Base-by-base conservation (phyloP, 2,888 invertebrate genomes). In the Drosophila formosana region DNA sequence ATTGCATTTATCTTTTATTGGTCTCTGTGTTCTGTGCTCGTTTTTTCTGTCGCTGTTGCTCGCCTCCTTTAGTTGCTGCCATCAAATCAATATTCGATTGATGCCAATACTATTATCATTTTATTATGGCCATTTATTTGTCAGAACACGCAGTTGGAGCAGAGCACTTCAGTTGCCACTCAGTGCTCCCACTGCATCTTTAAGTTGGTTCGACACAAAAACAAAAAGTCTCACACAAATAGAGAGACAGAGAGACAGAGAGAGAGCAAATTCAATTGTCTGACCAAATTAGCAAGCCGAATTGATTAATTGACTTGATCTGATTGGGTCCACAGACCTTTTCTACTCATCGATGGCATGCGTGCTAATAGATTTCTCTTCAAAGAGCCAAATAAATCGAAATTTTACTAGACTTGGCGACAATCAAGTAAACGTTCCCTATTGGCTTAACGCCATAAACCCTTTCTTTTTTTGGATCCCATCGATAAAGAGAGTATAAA, bases 61-160 rank as follows among this genome's bases (percentile, higher is more conserved):
- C 50, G 28, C 50, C 25, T 18, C 41, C 53, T 34, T 53, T 66
- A 64, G 61, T 70, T 72, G 61, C 62, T 73, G 74, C 80, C 78
- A 78, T 77, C 89, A 84, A 86, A 88, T 88, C 83, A 86, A 86
- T 84, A 88, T 88, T 81, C 86, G 88, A 88, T 84, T 89, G 89
- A 88, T 88, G 84, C 86, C 78, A 80, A 81, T 82, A 75, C 88
- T 76, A 89, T 89, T 89, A 88, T 89, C 82, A 79, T 88, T 89
- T 81, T 88, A 89, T 88, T 84, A 82, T 86, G 82, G 82, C 76
- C 82, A 86, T 89, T 88, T 84, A 81, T 88, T 88, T 83, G 82
- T 72, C 70, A 80, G 73, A 43, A 66, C 47, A 50, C 55, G 5
- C 66, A 52, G 58, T 63, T 55, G 61, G 55, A 67, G 67, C 34